Conservation (phyloP, 2,113 vertebrate genomes). For the Ramphastos sulfuratus region DNA sequence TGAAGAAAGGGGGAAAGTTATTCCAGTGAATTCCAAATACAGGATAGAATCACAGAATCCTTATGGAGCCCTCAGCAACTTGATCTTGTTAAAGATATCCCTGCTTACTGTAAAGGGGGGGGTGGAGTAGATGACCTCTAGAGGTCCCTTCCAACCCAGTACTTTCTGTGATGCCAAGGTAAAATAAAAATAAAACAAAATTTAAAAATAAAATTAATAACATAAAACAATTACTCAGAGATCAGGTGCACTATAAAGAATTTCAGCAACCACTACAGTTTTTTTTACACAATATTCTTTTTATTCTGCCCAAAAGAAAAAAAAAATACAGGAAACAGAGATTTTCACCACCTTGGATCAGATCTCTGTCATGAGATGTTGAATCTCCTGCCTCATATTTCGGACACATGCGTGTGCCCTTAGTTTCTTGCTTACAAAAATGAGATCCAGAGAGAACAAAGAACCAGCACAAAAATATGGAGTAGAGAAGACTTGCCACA, state of each 20-base stretch:
- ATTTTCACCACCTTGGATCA: background rate
- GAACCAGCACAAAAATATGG: background rate
- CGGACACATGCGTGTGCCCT: background rate
- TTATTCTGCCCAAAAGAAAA: conserved; percentile 1
- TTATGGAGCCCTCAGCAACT: too few species aligned
- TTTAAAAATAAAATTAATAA: too few species aligned
- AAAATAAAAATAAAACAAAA: too few species aligned
- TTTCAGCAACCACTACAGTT: background rate
- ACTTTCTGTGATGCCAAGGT: too few species aligned
- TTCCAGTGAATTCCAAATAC: too few species aligned
- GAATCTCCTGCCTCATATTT: background rate
- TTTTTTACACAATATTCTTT: background rate
- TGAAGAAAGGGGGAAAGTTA: too few species aligned
- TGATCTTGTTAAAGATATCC: too few species aligned
- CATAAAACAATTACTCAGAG: too few species aligned
- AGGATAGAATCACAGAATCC: too few species aligned
- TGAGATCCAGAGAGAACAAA: background rate
- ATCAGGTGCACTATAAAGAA: background rate
- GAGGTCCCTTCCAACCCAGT: too few species aligned
- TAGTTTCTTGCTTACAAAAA: background rate
- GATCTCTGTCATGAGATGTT: background rate
- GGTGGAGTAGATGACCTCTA: too few species aligned
- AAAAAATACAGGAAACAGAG: background rate
- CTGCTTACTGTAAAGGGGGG: too few species aligned
- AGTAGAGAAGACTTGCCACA: background rate